phyloP scores from a whole-genome alignment of 2,113 vertebrate genomes.

The Stigmatopora nigra region DNA sequence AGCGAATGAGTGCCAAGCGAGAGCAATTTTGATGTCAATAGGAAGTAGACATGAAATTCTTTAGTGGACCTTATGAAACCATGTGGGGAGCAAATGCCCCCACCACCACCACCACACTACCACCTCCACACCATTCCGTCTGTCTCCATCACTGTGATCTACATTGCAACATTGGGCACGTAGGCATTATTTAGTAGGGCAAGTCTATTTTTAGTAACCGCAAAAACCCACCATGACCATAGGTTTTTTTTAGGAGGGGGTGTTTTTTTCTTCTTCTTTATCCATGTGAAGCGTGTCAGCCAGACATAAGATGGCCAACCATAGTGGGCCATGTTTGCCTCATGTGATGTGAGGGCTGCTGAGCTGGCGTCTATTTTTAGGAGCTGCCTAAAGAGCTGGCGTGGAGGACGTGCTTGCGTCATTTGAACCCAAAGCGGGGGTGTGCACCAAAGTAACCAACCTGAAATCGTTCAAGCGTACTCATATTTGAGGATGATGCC shows the following conservation, averaged over 20 bases:
- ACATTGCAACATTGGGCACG: background rate
- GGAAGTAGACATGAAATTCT: no score
- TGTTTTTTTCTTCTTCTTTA: conserved; percentile 42
- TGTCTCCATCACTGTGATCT: background rate
- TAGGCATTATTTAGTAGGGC: background rate
- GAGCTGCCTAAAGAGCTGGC: conserved; percentile 12
- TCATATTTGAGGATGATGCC: no score
- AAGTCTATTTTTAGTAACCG: conserved; percentile 51
- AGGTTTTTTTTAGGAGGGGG: conserved; percentile 13
- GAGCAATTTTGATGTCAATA: no score
- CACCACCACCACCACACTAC: background rate
- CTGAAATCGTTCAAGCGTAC: no score
- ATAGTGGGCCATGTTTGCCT: conserved; percentile 56
- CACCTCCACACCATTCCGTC: background rate
- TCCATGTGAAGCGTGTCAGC: conserved; percentile 43
- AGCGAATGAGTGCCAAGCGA: no score
- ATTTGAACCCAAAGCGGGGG: background rate
- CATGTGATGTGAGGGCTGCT: conserved; percentile 52
- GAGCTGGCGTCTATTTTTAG: conserved; percentile 57
- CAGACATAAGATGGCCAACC: conserved; percentile 38
- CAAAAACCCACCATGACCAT: conserved; percentile 18
- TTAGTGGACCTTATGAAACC: no score
- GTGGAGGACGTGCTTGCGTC: no score
- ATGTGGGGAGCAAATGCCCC: no score
- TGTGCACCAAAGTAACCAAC: no score